Conservation (phyloP, 2,888 invertebrate species). For the Tetranychus piercei region DNA sequence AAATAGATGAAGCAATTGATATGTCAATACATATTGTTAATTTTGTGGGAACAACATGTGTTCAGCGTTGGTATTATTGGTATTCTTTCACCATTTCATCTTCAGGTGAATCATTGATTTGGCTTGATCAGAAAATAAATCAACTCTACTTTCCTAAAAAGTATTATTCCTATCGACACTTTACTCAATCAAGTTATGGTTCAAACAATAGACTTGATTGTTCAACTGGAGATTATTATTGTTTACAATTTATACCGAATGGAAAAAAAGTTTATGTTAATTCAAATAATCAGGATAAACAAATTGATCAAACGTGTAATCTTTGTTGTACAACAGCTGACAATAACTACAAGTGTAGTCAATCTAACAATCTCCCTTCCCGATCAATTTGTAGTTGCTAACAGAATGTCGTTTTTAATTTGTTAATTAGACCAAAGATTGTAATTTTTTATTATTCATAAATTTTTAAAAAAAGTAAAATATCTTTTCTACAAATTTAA, state of each 20-base stretch:
- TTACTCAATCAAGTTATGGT: neutral
- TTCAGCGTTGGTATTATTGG: conserved; percentile 5
- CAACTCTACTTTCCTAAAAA: conserved; percentile 3
- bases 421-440: no score
- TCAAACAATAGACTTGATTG: neutral
- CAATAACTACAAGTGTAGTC: neutral
- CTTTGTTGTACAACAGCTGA: neutral
- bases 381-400: neutral
- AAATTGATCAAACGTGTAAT: neutral
- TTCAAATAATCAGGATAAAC: neutral
- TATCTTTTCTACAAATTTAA: no score
- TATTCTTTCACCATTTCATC: neutral
- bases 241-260: neutral
- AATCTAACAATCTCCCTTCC: neutral
- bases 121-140: neutral
- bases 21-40: neutral
- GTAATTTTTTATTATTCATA: no score
- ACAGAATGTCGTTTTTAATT: neutral
- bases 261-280: neutral
- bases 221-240: neutral
- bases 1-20: neutral
- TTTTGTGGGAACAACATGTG: conserved; percentile 1
- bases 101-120: conserved; percentile 2
- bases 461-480: no score
- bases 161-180: neutral